phyloP scores from a whole-genome alignment of 1,140 invertebrate genomes.

The Monochamus saltuarius region DNA sequence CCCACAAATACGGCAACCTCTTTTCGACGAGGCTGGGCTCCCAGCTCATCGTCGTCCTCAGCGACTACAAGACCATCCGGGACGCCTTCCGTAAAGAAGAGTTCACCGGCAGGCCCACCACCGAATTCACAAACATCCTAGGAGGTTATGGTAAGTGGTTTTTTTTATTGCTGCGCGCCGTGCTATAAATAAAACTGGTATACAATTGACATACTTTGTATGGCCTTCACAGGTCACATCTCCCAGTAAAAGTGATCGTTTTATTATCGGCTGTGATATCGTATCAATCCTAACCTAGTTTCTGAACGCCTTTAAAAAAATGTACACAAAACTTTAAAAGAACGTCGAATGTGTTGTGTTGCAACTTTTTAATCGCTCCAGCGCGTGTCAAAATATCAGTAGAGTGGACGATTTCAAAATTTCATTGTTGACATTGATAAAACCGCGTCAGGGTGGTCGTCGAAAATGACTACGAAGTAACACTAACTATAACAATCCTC shows the following conservation, averaged over 20 bases:
- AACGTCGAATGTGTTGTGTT: background rate
- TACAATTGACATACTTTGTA: slow-evolving; percentile 39
- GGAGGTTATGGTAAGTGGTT: slow-evolving; percentile 81
- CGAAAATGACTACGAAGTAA: too few species aligned
- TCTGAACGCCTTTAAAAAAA: slow-evolving; percentile 12
- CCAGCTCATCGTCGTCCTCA: slow-evolving; percentile 80
- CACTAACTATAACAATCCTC: too few species aligned
- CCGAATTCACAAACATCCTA: slow-evolving; percentile 80
- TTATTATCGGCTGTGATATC: slow-evolving; percentile 23
- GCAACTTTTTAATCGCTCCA: slow-evolving; percentile 1
- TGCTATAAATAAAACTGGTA: slow-evolving; percentile 21
- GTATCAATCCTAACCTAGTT: slow-evolving; percentile 32
- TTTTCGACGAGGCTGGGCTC: slow-evolving; percentile 80
- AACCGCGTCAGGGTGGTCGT: too few species aligned
- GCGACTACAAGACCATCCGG: slow-evolving; percentile 79
- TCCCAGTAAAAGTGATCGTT: slow-evolving; percentile 35
- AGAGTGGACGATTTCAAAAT: too few species aligned
- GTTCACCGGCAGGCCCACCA: slow-evolving; percentile 82
- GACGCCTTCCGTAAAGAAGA: slow-evolving; percentile 82
- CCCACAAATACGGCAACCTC: slow-evolving; percentile 74
- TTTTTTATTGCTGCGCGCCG: background rate
- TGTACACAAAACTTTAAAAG: background rate
- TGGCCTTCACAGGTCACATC: slow-evolving; percentile 39
- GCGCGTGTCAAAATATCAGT: too few species aligned
- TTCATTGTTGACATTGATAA: too few species aligned